Evolutionary conservation across 2,888 invertebrate genomes (phyloP).

Genomic region (Tenthredo scrophulariae): DNA sequence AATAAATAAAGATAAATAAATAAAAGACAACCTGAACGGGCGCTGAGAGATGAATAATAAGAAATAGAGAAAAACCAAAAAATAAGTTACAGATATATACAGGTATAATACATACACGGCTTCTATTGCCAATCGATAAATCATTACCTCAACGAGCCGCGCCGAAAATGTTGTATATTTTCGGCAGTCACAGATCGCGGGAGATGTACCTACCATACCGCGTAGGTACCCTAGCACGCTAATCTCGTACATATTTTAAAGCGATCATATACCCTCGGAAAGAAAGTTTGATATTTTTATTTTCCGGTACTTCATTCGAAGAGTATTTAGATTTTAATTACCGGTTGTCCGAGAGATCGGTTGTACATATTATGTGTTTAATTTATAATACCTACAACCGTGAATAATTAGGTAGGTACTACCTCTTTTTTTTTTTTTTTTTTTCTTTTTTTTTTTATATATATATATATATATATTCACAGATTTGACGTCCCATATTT

Average conservation of each 20-base stretch:
- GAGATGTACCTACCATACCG: not conserved
- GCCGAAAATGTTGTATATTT: not conserved
- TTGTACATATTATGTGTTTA: not conserved
- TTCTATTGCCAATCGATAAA: slow-evolving; percentile 25
- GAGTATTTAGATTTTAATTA: not conserved
- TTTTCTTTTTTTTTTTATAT: too few species aligned
- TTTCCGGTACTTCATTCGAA: not conserved
- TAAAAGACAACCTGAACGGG: not conserved
- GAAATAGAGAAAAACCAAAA: not conserved
- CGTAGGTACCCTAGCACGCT: not conserved
- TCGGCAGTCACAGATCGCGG: not conserved
- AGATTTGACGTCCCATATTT: not conserved
- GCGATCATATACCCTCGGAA: not conserved
- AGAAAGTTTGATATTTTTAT: not conserved
- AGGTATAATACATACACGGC: too few species aligned
- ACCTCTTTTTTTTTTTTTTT: not conserved
- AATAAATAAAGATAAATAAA: not conserved
- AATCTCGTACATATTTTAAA: not conserved
- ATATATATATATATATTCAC: too few species aligned
- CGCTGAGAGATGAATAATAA: not conserved
- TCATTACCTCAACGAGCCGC: not conserved
- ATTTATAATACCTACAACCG: not conserved
- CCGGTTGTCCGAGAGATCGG: not conserved
- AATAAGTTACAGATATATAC: not conserved
- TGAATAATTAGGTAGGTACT: not conserved